Evolutionary conservation across 2,113 vertebrate species (phyloP).

Genomic region (Ellobius talpinus): DNA sequence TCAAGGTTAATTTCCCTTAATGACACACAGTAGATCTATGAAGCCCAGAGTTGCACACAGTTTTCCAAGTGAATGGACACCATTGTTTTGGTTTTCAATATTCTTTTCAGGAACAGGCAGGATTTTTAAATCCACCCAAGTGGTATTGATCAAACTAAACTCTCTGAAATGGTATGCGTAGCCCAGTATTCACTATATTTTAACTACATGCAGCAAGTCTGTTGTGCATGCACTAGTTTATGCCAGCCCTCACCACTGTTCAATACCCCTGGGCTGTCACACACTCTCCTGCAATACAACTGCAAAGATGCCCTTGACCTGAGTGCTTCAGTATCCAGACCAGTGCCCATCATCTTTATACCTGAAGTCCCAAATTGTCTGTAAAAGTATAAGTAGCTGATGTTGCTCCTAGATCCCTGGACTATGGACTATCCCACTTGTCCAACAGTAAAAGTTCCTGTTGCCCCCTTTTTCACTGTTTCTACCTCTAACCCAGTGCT

Average conservation of each 20-base stretch:
- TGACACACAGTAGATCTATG: not conserved
- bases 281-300: not conserved
- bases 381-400: conserved; percentile 51
- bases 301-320: not conserved
- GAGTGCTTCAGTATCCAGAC: conserved; percentile 31
- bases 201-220: not conserved
- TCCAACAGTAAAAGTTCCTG: conserved; percentile 54
- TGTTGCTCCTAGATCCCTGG: conserved; percentile 36
- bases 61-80: conserved; percentile 22
- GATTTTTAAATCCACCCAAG: not conserved
- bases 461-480: conserved; percentile 66
- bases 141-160: conserved; percentile 22
- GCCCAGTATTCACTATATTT: not conserved
- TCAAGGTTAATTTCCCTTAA: conserved; percentile 47
- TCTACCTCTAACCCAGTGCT: conserved; percentile 41
- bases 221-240: not conserved
- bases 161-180: not conserved
- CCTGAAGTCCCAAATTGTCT: conserved; percentile 59
- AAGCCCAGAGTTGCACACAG: not conserved
- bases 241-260: not conserved
- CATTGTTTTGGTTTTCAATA: not conserved
- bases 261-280: not conserved
- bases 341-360: conserved; percentile 24
- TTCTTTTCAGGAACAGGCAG: not conserved
- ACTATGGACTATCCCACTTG: conserved; percentile 68